These are phyloP conservation scores for Morus bassanus DNA, from an alignment of 2,797 vertebrate species.

Conservation along the genomic window DNA sequence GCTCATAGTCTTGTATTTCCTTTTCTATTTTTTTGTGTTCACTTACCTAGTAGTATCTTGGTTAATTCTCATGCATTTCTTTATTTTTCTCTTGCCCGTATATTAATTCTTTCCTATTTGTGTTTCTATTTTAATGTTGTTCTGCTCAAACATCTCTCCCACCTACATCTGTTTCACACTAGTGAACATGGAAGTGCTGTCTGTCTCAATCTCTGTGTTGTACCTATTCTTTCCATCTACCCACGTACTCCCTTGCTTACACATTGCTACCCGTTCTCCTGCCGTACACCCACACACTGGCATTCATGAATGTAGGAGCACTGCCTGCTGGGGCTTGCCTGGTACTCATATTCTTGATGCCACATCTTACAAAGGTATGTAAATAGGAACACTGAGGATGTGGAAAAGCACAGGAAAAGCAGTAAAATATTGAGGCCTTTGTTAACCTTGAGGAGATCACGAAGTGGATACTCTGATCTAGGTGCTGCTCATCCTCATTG, in stretches of 20 bases:
- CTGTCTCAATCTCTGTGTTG: neutral
- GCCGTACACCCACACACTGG: neutral
- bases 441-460: neutral
- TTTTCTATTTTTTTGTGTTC: neutral
- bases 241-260: neutral
- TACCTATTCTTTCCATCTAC: slow-evolving; percentile 10
- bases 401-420: neutral
- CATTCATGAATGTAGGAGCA: neutral
- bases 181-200: neutral
- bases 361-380: neutral
- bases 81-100: neutral
- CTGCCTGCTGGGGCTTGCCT: neutral
- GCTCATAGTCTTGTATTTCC: neutral
- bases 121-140: neutral
- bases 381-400: neutral
- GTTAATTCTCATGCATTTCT: neutral
- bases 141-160: neutral
- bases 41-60: neutral
- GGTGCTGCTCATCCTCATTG: neutral
- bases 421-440: neutral
- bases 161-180: neutral
- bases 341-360: neutral
- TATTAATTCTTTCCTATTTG: neutral
- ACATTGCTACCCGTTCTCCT: neutral
- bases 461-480: neutral